phyloP scores from a whole-genome alignment of 92 coral and sea anemone genomes.

The Porites evermanni region DNA sequence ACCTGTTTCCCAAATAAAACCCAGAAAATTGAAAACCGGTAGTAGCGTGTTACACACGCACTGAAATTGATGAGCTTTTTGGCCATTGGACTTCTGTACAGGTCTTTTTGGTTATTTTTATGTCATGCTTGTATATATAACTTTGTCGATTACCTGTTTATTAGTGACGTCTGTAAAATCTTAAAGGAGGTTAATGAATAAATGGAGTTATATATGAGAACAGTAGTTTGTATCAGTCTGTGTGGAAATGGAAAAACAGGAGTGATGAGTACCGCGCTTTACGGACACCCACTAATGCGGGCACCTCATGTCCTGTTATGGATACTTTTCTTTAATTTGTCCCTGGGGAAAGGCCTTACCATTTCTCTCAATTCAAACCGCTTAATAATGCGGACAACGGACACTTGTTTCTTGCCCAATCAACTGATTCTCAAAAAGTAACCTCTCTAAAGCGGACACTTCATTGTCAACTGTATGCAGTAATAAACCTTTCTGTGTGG shows the following conservation, averaged over 20 bases:
- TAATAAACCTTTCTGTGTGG: too few relatives aligned
- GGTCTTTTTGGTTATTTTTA: constrained; percentile 20
- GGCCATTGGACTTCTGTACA: constrained; percentile 17
- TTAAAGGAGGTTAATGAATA: constrained; percentile 9
- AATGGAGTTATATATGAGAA: neutral
- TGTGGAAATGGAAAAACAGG: neutral
- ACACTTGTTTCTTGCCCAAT: too few relatives aligned
- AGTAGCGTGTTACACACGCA: neutral
- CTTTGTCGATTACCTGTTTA: constrained; percentile 10
- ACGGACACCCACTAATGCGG: too few relatives aligned
- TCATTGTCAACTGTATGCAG: too few relatives aligned
- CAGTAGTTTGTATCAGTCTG: neutral
- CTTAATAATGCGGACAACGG: too few relatives aligned
- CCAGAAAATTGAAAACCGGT: neutral
- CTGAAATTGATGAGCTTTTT: neutral
- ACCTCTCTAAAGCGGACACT: too few relatives aligned
- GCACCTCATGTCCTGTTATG: too few relatives aligned
- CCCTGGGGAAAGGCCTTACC: too few relatives aligned
- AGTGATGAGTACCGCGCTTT: neutral
- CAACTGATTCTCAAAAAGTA: too few relatives aligned
- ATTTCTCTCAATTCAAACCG: too few relatives aligned
- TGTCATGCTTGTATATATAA: constrained; percentile 28
- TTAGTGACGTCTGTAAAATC: neutral
- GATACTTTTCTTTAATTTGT: too few relatives aligned
- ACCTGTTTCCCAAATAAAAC: too few relatives aligned